Evolutionary conservation across 35 echinoderm and acorn worm genomes (phyloP), one percentile per base, ranked within the genome.

Genomic region (Lytechinus pictus): DNA sequence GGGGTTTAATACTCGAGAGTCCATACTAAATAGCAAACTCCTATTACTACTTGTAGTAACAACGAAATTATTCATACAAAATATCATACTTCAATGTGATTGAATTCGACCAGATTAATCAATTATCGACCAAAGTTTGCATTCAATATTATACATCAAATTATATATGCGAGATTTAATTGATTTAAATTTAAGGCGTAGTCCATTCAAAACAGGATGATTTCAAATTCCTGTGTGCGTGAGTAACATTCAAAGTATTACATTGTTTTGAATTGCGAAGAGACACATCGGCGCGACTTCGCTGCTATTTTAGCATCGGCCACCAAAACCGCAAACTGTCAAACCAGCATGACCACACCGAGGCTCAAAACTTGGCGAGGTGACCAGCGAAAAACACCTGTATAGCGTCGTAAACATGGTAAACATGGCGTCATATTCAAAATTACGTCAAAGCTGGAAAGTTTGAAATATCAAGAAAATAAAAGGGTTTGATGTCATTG

Each of bases 351-450:
- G 66, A 79, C 66, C 66, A 79, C 66, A 24, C 13, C 56, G 66
- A 79, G 66, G 19, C 19, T 79, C 16, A 58, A 79, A 24, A 79
- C 66, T 79, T 79, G 66, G 66, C 66, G 19, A 7, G 66, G 66
- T 79, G 66, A 79, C 66, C 66, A 79, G 66, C 66, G 66, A 79
- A 79, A 79, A 79, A 24, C 66, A 79, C 66, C 66, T 79, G 66
- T 79, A 44, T 44, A 79, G 66, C 66, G 66, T 79, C 66, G 16
- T 7, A 79, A 27, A n/a, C 66, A 79, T 79, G 66, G 16, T 7
- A 79, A 27, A n/a, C 66, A 79, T 79, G 66, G 66, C 66, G 66
- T 79, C 66, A 79, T 79, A 19, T 79, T n/a, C 66, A 16, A 79
- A 79, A 24, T 79, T 79, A 79, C 66, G 66, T 79, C 66, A 79